A percentile compares a stretch with the other conserved stretches of the same genome.
Conservation (phyloP, 2,113 vertebrate genomes). For the Coptodon bakossiorum region DNA sequence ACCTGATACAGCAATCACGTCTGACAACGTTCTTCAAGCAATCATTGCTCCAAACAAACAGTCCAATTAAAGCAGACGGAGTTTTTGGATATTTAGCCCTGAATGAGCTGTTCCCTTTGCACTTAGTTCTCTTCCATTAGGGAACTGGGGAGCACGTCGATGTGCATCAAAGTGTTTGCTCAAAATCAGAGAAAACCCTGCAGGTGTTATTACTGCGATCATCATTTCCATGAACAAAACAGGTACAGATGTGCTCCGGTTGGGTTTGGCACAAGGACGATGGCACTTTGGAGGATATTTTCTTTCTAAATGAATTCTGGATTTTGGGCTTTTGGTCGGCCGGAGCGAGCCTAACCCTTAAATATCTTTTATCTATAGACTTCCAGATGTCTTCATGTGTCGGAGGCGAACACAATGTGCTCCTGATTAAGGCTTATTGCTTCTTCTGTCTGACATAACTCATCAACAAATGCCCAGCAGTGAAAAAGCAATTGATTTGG, state of each 20-base stretch:
- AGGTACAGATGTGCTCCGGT: background rate
- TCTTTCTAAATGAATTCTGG: background rate
- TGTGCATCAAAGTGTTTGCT: conserved; percentile 13
- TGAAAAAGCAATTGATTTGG: conserved; percentile 51
- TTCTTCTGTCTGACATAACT: conserved; percentile 40
- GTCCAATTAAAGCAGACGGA: conserved; percentile 18
- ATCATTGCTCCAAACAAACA: conserved; percentile 22
- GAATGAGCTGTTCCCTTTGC: conserved; percentile 1
- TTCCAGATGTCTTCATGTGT: background rate
- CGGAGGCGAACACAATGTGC: background rate
- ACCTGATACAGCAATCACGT: background rate
- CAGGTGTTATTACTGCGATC: background rate
- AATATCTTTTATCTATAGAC: background rate
- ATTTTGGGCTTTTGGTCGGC: background rate
- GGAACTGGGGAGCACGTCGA: conserved; percentile 1
- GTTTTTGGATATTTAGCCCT: conserved; percentile 10
- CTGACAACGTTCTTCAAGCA: background rate
- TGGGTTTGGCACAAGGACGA: background rate
- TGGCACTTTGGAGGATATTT: background rate
- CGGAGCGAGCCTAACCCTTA: background rate
- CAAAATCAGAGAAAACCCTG: background rate
- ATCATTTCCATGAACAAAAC: background rate
- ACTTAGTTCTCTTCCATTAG: conserved; percentile 31
- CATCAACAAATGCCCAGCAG: conserved; percentile 47
- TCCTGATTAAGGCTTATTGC: conserved; percentile 36